Evolutionary conservation across 2,888 invertebrate genomes (phyloP).

Genomic region (Mythimna ferrago): DNA sequence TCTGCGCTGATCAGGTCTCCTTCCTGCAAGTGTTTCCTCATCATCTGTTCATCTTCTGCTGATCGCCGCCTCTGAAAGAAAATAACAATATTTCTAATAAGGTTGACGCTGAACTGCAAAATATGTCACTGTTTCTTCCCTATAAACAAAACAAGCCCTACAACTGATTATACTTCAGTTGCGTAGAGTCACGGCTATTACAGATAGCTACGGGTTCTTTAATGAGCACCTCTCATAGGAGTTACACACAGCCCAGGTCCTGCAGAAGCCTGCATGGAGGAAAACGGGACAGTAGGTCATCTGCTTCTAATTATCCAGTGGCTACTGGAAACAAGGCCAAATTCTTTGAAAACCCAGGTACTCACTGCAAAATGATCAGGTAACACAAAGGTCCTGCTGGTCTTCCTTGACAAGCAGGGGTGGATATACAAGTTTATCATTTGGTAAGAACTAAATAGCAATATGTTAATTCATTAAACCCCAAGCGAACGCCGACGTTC

Average conservation of each 20-base stretch:
- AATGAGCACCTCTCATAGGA: not conserved
- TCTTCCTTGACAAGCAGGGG: no score
- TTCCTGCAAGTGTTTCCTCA: slow-evolving; percentile 98
- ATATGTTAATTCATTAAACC: no score
- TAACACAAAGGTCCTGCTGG: no score
- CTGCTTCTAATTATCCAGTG: not conserved
- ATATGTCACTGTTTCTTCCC: not conserved
- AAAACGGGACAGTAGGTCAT: not conserved
- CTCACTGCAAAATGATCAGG: not conserved
- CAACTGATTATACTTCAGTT: not conserved
- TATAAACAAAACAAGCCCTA: not conserved
- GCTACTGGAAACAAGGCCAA: not conserved
- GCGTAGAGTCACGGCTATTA: not conserved
- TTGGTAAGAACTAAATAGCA: not conserved
- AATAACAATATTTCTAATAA: not conserved
- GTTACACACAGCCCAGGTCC: not conserved
- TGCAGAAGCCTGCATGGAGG: not conserved
- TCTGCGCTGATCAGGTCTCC: slow-evolving; percentile 99
- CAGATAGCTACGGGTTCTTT: not conserved
- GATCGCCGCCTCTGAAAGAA: slow-evolving; percentile 94
- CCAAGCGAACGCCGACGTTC: no score
- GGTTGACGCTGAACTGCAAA: not conserved
- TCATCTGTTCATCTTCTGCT: slow-evolving; percentile 99
- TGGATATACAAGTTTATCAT: not conserved
- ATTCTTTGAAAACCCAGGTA: not conserved